Base-by-base conservation (phyloP, 2,888 invertebrate species). In the Nycteola revayana region DNA sequence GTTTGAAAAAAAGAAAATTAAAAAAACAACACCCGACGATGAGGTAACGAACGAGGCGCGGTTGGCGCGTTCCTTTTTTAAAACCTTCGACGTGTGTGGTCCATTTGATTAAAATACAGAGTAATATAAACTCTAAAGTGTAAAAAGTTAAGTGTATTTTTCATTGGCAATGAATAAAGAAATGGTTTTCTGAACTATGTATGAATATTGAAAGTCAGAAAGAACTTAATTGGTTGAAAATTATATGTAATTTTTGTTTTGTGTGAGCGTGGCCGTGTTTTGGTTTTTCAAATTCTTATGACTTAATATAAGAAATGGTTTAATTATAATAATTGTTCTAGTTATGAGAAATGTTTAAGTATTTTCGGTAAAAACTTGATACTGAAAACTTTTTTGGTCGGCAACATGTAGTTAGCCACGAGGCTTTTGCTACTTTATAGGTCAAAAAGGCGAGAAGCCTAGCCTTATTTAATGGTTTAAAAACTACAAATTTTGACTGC, bases 41-140 rank as follows among this genome's bases (percentile, higher is more conserved):
- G 86, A 86, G 84, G 86, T 83, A 86, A 86, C 87, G 85, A 85
- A 82, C 82, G 82, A 80, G 81, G 83, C 82, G 80, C 84, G 81
- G 78, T 83, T 79, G 66, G 75, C 66, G 78, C 79, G 79, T 87
- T 85, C 84, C 75, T 87, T 87, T 87, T 86, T 87, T 81, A 81
- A 83, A 76, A 66, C 68, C 66, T 62, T 58, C 84, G 67, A 74
- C 86, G 86, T 87, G 87, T 87, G 87, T 86, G 86, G 86, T 86
- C 85, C 74, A 56, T 46, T 36, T 23, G 40, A 6, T 8, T 28
- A 26, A 8, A 10, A 26, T 10, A 41, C 32, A 28, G 26, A 7
- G 2, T 2, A 28, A 14, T 9, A 28, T 37, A 3, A 27, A 29
- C 35, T 25, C 30, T 35, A 28, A n/a, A 0, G 0, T 0, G 0